Percentiles rank a stretch among this genome's conserved stretches.
Conservation (phyloP, 2,113 vertebrate genomes). For the Octodon degus region DNA sequence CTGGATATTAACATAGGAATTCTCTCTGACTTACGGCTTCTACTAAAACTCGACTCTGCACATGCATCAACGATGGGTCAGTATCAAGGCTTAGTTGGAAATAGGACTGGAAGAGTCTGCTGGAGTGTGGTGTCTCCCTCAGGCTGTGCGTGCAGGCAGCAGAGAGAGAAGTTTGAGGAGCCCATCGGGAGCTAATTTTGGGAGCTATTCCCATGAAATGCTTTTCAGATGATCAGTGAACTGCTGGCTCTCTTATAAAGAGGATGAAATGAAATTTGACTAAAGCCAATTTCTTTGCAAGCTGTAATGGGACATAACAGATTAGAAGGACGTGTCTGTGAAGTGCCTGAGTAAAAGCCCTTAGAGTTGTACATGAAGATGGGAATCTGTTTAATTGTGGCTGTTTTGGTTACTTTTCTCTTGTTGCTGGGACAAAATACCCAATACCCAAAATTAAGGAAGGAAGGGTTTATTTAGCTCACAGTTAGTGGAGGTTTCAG, state of each 20-base stretch:
- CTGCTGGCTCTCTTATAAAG: background rate
- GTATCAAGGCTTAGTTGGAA: background rate
- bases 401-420: background rate
- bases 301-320: background rate
- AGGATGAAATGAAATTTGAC: conserved; percentile 31
- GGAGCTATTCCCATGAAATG: background rate
- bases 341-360: background rate
- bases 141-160: background rate
- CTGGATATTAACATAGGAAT: background rate
- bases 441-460: too few species aligned
- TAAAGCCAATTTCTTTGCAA: conserved; percentile 51
- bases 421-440: too few species aligned
- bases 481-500: too few species aligned
- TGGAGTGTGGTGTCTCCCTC: background rate
- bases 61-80: background rate
- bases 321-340: conserved; percentile 11
- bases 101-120: background rate
- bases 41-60: background rate
- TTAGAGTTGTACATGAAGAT: background rate
- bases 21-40: conserved; percentile 30
- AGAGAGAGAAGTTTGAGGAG: background rate
- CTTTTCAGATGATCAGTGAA: conserved; percentile 4
- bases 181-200: background rate
- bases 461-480: too few species aligned
- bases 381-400: background rate